phyloP scores from a whole-genome alignment of 2,888 invertebrate genomes.

The Drosophila bunnanda region DNA sequence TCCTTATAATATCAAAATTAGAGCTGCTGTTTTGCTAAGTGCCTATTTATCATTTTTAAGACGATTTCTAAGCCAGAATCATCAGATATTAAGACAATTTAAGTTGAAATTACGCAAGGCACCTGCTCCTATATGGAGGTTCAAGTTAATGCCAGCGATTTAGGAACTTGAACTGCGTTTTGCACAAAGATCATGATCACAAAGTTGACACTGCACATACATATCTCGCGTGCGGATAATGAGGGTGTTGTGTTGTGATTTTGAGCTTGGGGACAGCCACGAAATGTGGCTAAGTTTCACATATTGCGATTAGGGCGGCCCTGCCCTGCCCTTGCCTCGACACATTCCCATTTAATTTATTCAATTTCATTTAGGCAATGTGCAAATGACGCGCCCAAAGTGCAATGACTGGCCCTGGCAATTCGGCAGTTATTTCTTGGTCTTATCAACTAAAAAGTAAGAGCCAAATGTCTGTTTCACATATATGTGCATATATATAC shows the following conservation, averaged over 20 bases:
- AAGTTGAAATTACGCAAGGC: not conserved
- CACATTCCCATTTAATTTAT: conserved; percentile 21
- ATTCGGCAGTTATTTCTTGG: conserved; percentile 8
- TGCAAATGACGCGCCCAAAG: conserved; percentile 19
- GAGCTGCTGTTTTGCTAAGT: not conserved
- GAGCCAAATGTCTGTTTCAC: not conserved
- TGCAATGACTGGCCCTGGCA: conserved; percentile 26
- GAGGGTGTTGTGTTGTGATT: conserved; percentile 20
- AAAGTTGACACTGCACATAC: conserved; percentile 2
- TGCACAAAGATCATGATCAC: conserved; percentile 11
- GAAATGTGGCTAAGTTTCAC: not conserved
- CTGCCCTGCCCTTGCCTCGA: not conserved
- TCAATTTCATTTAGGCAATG: conserved; percentile 25
- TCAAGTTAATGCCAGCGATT: not conserved
- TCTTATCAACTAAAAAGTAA: conserved; percentile 47
- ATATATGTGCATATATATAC: not conserved
- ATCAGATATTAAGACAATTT: not conserved
- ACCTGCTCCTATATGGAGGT: not conserved
- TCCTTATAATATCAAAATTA: not conserved
- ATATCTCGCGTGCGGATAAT: conserved; percentile 24
- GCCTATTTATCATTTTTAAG: not conserved
- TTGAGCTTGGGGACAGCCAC: conserved; percentile 10
- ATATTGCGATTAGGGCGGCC: conserved; percentile 10
- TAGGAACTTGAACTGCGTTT: not conserved
- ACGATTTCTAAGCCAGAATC: not conserved